Evolutionary conservation across 2,797 vertebrate genomes (phyloP).

Genomic region (Schizopygopsis pylzovi): DNA sequence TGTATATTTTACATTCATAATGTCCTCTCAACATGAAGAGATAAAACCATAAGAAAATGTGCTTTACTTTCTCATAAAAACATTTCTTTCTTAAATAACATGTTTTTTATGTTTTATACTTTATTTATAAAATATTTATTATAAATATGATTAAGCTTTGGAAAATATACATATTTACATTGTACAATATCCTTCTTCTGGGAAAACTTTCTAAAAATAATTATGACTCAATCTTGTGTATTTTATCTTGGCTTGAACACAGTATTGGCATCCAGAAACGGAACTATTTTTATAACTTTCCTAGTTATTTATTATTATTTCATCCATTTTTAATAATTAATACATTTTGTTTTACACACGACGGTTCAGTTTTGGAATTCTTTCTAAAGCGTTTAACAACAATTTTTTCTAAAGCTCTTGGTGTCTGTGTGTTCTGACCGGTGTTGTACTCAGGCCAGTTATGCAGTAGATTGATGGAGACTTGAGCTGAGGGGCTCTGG

Average conservation of each 20-base stretch:
- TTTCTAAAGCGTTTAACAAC: not conserved
- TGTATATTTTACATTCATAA: not conserved
- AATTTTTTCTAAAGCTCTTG: not conserved
- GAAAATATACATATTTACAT: not conserved
- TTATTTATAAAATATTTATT: not conserved
- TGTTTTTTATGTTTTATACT: not conserved
- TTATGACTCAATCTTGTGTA: not conserved
- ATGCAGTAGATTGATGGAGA: conserved; percentile 67
- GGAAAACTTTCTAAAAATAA: not conserved
- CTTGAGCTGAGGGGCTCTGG: conserved; percentile 62
- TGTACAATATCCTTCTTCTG: too few species aligned
- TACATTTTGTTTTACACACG: not conserved
- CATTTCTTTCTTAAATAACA: not conserved
- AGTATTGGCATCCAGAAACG: not conserved
- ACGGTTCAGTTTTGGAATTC: not conserved
- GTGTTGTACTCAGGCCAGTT: conserved; percentile 55
- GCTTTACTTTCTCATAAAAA: not conserved
- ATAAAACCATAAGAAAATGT: not conserved
- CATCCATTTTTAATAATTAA: not conserved
- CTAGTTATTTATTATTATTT: not conserved
- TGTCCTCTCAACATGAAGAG: not conserved
- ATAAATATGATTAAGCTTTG: not conserved
- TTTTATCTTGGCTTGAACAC: not conserved
- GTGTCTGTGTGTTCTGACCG: not conserved
- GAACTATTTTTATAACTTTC: not conserved